Conservation (phyloP, 1,140 invertebrate species). For the Zaprionus lachaisei region DNA sequence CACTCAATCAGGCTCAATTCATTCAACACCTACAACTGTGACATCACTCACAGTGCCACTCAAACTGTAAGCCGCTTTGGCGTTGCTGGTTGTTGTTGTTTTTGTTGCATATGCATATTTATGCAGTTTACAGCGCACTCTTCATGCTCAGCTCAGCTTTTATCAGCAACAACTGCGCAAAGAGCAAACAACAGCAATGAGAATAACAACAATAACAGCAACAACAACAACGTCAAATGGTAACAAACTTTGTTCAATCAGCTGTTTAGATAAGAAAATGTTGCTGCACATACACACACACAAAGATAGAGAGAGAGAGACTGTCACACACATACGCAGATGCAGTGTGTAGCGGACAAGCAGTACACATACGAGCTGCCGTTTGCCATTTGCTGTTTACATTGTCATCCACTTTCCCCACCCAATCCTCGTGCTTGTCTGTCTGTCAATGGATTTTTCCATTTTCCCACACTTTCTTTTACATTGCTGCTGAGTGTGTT, state of each 20-base stretch:
- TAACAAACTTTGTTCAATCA: constrained; percentile 79
- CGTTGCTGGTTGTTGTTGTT: neutral
- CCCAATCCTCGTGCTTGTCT: neutral
- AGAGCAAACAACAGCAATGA: constrained; percentile 16
- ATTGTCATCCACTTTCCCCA: neutral
- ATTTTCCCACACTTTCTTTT: constrained; percentile 1
- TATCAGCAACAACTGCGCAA: constrained; percentile 46
- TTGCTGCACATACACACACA: neutral
- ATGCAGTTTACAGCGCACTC: constrained; percentile 25
- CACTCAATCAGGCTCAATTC: neutral
- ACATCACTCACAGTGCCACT: neutral
- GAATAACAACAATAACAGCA: neutral
- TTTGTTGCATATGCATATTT: constrained; percentile 24
- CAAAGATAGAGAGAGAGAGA: no score
- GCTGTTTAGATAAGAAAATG: constrained; percentile 15
- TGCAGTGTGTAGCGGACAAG: neutral
- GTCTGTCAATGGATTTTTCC: constrained; percentile 5
- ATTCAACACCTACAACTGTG: neutral
- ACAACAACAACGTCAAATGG: constrained; percentile 40
- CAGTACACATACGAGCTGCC: constrained; percentile 1
- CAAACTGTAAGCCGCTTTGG: constrained; percentile 10
- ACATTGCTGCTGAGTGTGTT: neutral
- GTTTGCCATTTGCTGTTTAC: constrained; percentile 5
- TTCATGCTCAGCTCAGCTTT: constrained; percentile 19
- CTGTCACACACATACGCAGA: constrained; percentile 13